Percentiles rank a stretch among this genome's conserved stretches.
These are phyloP conservation scores for Eurois occulta DNA, from an alignment of 2,888 invertebrate species.

Conservation along the genomic window DNA sequence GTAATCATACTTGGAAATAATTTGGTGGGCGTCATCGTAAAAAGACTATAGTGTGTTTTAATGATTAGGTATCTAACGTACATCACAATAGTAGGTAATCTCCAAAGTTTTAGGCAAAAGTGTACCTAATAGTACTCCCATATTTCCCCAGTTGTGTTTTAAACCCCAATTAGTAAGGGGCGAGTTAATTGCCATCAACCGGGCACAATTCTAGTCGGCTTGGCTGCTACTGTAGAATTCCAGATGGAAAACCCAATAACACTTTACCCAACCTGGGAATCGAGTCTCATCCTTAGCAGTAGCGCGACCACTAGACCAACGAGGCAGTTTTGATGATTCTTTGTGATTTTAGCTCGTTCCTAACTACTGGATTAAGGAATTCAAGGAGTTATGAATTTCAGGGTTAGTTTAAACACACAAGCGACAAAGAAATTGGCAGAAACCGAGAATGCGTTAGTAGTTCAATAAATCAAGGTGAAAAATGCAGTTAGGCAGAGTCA, in stretches of 20 bases:
- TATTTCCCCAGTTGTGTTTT: neutral
- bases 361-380: neutral
- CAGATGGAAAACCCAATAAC: neutral
- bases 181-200: neutral
- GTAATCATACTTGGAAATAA: neutral
- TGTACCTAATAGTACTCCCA: neutral
- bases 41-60: neutral
- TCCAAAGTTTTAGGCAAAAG: neutral
- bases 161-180: neutral
- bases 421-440: conserved; percentile 11
- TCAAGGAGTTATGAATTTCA: neutral
- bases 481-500: conserved; percentile 42
- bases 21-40: neutral
- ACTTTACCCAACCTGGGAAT: neutral
- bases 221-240: neutral
- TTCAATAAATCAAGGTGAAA: conserved; percentile 53
- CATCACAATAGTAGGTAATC: too few species aligned
- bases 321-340: neutral
- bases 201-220: neutral
- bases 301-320: neutral
- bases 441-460: conserved; percentile 19
- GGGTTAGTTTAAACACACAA: neutral
- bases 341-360: too few species aligned
- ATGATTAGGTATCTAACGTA: neutral
- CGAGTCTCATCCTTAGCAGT: neutral